Percentiles rank a stretch among this genome's conserved stretches.
Conservation (phyloP, 1,140 invertebrate species). For the Dendroctonus valens region DNA sequence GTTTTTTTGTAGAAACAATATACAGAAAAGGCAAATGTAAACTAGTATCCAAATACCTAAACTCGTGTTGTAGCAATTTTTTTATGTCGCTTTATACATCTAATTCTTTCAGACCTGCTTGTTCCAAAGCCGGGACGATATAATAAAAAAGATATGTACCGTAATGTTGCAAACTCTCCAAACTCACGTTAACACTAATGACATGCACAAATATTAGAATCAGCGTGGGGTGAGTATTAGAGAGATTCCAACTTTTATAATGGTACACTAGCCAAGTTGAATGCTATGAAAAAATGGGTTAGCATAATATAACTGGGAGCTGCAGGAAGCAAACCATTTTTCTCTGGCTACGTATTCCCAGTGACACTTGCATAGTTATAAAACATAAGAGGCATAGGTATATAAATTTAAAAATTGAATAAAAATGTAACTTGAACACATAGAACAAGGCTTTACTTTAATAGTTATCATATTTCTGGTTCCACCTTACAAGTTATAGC, state of each 20-base stretch:
- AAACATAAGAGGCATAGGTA: slow-evolving; percentile 27
- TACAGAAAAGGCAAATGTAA: too few relatives aligned
- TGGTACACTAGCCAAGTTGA: slow-evolving; percentile 6
- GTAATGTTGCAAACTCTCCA: too few relatives aligned
- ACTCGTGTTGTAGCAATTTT: too few relatives aligned
- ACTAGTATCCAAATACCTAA: too few relatives aligned
- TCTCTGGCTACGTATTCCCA: slow-evolving; percentile 9
- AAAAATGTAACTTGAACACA: slow-evolving; percentile 30
- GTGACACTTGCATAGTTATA: slow-evolving; percentile 24
- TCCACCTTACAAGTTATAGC: slow-evolving; percentile 29
- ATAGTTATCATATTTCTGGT: slow-evolving; percentile 31
- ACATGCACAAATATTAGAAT: slow-evolving; percentile 10
- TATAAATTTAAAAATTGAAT: slow-evolving; percentile 30
- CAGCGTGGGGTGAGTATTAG: slow-evolving; percentile 6
- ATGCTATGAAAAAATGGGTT: slow-evolving; percentile 7
- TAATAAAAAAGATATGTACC: too few relatives aligned
- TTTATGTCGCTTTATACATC: too few relatives aligned
- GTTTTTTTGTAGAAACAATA: too few relatives aligned
- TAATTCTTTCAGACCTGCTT: too few relatives aligned
- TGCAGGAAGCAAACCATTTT: slow-evolving; percentile 8
- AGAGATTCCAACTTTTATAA: slow-evolving; percentile 8
- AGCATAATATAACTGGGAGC: slow-evolving; percentile 3
- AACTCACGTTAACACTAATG: slow-evolving; percentile 6
- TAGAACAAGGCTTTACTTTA: slow-evolving; percentile 29
- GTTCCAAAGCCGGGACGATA: too few relatives aligned